phyloP scores from a whole-genome alignment of 1,140 invertebrate genomes.

The Drosophila kohkoa region DNA sequence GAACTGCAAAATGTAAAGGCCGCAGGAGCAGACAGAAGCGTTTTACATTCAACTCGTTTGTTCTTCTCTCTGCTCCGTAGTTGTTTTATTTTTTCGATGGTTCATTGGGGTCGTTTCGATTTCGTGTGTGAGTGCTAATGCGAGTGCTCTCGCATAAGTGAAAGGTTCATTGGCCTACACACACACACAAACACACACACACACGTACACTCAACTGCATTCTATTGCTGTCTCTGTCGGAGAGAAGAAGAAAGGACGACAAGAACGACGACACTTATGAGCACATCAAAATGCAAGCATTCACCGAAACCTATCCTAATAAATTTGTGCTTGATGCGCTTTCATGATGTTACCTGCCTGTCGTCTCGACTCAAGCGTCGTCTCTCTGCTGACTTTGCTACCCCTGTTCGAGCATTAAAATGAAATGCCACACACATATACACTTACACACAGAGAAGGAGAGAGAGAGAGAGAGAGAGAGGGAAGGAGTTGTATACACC shows the following conservation, averaged over 20 bases:
- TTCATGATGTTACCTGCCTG: slow-evolving; percentile 78
- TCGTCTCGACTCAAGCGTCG: slow-evolving; percentile 17
- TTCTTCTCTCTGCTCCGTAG: neutral
- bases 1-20: slow-evolving; percentile 32
- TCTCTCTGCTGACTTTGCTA: slow-evolving; percentile 5
- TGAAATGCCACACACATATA: slow-evolving; percentile 58
- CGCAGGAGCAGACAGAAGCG: neutral
- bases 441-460: slow-evolving; percentile 19
- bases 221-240: slow-evolving; percentile 5
- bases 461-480: too few species aligned
- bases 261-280: slow-evolving; percentile 38
- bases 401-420: slow-evolving; percentile 67
- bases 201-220: slow-evolving; percentile 25
- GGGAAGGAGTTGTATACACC: neutral
- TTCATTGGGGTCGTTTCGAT: slow-evolving; percentile 26
- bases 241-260: neutral
- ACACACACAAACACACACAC: slow-evolving; percentile 20
- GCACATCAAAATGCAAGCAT: slow-evolving; percentile 79
- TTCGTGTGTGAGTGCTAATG: slow-evolving; percentile 4
- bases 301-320: slow-evolving; percentile 82
- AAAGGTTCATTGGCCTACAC: slow-evolving; percentile 70
- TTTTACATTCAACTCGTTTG: neutral
- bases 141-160: neutral
- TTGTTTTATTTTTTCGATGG: slow-evolving; percentile 7
- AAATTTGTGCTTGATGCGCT: slow-evolving; percentile 82